These are phyloP conservation scores for Drosophila funebris DNA, from an alignment of 1,140 invertebrate species.

Conservation along the genomic window DNA sequence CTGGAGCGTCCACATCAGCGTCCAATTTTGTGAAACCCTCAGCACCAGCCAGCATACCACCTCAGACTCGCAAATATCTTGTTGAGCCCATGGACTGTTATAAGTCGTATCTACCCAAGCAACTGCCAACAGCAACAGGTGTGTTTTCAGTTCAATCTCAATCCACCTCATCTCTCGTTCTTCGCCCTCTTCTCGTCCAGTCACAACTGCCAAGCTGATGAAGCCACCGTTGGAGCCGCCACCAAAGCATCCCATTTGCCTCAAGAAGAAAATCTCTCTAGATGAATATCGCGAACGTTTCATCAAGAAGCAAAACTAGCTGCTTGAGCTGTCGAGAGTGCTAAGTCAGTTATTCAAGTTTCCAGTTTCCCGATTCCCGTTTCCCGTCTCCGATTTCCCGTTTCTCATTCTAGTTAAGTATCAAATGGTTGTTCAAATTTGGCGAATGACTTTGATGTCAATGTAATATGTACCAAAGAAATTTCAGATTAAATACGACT, in stretches of 20 bases:
- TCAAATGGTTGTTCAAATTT: too few species aligned
- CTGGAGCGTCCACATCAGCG: neutral
- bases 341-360: too few species aligned
- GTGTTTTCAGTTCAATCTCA: too few species aligned
- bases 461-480: too few species aligned
- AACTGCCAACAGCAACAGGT: neutral
- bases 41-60: neutral
- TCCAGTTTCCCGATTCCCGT: too few species aligned
- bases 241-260: neutral
- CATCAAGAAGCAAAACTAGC: slow-evolving; percentile 2
- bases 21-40: neutral
- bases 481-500: too few species aligned
- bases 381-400: too few species aligned
- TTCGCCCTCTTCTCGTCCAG: neutral
- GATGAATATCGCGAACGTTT: slow-evolving; percentile 29
- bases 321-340: too few species aligned
- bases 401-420: too few species aligned
- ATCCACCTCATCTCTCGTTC: neutral
- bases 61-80: neutral
- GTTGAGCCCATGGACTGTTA: slow-evolving; percentile 26
- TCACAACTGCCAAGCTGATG: neutral
- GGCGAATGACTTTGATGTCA: too few species aligned
- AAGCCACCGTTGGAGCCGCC: neutral
- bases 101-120: neutral
- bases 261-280: slow-evolving; percentile 29